Conservation (phyloP, 2,888 invertebrate species). For the Xestia ashworthii region DNA sequence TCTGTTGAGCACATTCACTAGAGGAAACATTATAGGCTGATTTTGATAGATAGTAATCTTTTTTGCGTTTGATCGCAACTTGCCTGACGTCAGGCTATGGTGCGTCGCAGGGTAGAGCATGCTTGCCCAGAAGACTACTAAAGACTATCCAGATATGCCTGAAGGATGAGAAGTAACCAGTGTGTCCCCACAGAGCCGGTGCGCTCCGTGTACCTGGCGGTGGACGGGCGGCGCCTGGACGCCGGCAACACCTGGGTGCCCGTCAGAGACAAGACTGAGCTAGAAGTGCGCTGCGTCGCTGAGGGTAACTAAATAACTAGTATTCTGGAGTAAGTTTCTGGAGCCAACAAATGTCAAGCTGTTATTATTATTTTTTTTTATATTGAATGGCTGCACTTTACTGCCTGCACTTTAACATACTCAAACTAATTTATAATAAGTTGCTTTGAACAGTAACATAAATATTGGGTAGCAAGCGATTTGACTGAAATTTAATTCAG, state of each 20-base stretch:
- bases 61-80: not conserved
- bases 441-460: not conserved
- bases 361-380: not conserved
- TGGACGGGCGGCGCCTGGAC: constrained; percentile 96
- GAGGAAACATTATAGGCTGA: not conserved
- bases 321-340: not conserved
- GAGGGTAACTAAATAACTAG: constrained; percentile 90
- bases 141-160: not conserved
- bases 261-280: constrained; percentile 95
- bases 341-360: not conserved
- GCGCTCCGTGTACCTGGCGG: constrained; percentile 95
- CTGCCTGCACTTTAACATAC: not conserved
- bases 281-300: constrained; percentile 96
- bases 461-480: not conserved
- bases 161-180: not conserved
- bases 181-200: constrained; percentile 93
- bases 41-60: not conserved
- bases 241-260: constrained; percentile 97
- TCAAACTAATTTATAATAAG: not conserved
- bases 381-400: not conserved
- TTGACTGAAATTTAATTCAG: not conserved
- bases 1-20: not conserved
- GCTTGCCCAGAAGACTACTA: not conserved
- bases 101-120: not conserved
- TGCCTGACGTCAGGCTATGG: not conserved